Conservation (phyloP, 2,797 vertebrate genomes). For the Bradypodion pumilum region DNA sequence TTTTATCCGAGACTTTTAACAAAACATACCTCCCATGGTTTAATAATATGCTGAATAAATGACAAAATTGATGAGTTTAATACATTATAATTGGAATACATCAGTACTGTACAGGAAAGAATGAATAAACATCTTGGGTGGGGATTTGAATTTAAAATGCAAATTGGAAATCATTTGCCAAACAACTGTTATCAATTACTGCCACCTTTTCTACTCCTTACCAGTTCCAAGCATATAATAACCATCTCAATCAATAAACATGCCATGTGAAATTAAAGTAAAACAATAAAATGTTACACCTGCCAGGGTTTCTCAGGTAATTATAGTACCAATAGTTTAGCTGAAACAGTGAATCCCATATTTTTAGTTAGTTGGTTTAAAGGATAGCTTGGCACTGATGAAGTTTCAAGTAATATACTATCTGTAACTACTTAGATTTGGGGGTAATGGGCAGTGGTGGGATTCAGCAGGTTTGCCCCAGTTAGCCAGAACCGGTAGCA, state of each 20-base stretch:
- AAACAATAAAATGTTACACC: not conserved
- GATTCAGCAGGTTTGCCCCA: too few species aligned
- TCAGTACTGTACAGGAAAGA: conserved; percentile 14
- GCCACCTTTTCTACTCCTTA: conserved; percentile 20
- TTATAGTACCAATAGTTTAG: not conserved
- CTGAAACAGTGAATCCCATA: not conserved
- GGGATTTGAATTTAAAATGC: conserved; percentile 40
- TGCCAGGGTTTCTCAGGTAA: not conserved
- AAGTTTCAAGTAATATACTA: too few species aligned
- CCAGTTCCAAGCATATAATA: conserved; percentile 3
- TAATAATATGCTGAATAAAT: conserved; percentile 28
- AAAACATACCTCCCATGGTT: conserved; percentile 18
- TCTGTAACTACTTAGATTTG: not conserved
- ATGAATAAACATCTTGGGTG: conserved; percentile 34
- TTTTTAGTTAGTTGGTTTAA: not conserved
- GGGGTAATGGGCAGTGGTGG: too few species aligned
- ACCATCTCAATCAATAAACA: not conserved
- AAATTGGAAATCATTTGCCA: conserved; percentile 30
- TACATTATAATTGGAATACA: conserved; percentile 14
- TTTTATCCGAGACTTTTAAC: not conserved
- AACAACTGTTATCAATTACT: conserved; percentile 38
- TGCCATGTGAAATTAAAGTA: not conserved
- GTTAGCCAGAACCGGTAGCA: too few species aligned
- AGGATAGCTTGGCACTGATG: not conserved
- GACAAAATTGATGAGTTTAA: conserved; percentile 29